phyloP scores from a whole-genome alignment of 2,797 vertebrate genomes.

The Enteromius mattozi region DNA sequence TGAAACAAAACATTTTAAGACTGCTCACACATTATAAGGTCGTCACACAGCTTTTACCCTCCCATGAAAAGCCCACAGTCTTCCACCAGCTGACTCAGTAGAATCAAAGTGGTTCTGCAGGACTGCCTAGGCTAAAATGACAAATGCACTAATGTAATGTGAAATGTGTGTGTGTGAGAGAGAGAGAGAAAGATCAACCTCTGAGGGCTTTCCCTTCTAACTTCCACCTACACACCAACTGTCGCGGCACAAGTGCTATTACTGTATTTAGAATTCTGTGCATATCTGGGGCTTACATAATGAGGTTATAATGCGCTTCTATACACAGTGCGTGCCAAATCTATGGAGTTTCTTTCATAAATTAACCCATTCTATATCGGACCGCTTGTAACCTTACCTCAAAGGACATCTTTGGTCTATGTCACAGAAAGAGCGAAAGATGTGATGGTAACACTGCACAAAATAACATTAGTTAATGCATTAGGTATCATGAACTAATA shows the following conservation, averaged over 20 bases:
- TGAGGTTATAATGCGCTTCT: conserved; percentile 45
- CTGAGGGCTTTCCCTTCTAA: conserved; percentile 60
- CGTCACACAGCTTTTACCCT: neutral
- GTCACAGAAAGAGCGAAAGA: neutral
- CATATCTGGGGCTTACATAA: conserved; percentile 43
- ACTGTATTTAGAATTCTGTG: conserved; percentile 56
- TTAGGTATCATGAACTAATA: neutral
- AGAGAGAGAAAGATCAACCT: conserved; percentile 46
- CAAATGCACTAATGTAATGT: conserved; percentile 44
- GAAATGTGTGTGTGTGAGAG: conserved; percentile 4
- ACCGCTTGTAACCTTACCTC: neutral
- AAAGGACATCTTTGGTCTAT: neutral
- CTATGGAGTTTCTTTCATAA: conserved; percentile 39
- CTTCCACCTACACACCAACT: conserved; percentile 63
- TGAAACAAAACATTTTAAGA: conserved; percentile 22
- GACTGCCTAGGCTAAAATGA: conserved; percentile 22
- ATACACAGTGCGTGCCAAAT: conserved; percentile 30
- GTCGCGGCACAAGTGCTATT: conserved; percentile 55
- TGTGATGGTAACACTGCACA: neutral
- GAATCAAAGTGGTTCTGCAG: conserved; percentile 37
- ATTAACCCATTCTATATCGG: conserved; percentile 6
- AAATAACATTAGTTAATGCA: neutral
- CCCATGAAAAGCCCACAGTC: neutral
- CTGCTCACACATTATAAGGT: conserved; percentile 3
- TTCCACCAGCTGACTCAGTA: conserved; percentile 40